phyloP scores from a whole-genome alignment of 2,888 invertebrate genomes.

The Oligia latruncula region DNA sequence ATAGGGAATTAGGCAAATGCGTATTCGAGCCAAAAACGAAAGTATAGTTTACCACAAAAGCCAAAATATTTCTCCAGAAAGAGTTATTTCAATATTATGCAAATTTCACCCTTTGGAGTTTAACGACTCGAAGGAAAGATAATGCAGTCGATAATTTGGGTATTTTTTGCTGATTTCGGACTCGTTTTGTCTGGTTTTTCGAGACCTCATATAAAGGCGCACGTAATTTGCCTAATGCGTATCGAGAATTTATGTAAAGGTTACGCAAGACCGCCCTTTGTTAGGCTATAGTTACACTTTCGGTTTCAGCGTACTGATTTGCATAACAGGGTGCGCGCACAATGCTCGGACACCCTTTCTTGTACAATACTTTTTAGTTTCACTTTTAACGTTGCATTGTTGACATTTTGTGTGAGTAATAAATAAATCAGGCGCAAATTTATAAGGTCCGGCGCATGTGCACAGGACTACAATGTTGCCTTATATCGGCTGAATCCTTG shows the following conservation, averaged over 20 bases:
- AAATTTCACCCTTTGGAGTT: conserved; percentile 79
- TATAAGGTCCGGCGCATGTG: conserved; percentile 83
- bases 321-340: conserved; percentile 86
- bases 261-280: conserved; percentile 83
- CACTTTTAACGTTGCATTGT: conserved; percentile 88
- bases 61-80: conserved; percentile 84
- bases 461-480: conserved; percentile 80
- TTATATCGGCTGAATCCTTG: conserved; percentile 69
- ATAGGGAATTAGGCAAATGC: conserved; percentile 67
- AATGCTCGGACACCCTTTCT: conserved; percentile 85
- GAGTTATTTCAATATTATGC: conserved; percentile 80
- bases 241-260: conserved; percentile 88
- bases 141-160: conserved; percentile 77
- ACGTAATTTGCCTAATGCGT: conserved; percentile 87
- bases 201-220: conserved; percentile 74
- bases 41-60: conserved; percentile 86
- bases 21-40: conserved; percentile 75
- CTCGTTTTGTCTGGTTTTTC: conserved; percentile 77
- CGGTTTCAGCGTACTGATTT: conserved; percentile 89
- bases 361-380: conserved; percentile 85
- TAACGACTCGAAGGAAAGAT: conserved; percentile 70
- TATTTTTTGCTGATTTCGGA: conserved; percentile 76
- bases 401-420: conserved; percentile 87
- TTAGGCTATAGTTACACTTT: conserved; percentile 80
- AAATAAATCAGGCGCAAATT: conserved; percentile 88